Evolutionary conservation across 2,797 vertebrate species (phyloP).

Genomic region (Muscicapa striata): DNA sequence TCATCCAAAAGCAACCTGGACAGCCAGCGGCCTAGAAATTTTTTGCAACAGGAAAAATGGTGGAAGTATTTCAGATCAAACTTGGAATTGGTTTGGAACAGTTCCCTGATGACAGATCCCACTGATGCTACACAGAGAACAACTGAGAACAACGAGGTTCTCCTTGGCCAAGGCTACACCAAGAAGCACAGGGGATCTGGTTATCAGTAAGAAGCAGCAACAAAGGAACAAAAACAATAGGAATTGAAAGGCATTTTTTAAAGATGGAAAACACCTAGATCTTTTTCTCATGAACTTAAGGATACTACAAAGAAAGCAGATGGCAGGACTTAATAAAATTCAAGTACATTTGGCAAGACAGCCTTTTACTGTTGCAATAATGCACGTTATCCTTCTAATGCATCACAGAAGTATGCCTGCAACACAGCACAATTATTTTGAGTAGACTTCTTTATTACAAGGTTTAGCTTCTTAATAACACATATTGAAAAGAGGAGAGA

Average conservation of each 20-base stretch:
- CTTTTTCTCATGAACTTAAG: slow-evolving; percentile 1
- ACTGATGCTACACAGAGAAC: not conserved
- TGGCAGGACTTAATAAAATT: slow-evolving; percentile 49
- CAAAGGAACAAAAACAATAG: not conserved
- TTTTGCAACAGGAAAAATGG: not conserved
- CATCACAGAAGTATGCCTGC: not conserved
- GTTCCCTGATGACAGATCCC: not conserved
- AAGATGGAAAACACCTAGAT: not conserved
- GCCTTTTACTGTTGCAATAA: slow-evolving; percentile 10
- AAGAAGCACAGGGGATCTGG: not conserved
- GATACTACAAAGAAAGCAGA: slow-evolving; percentile 36
- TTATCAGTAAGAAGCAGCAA: not conserved
- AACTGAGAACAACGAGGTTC: not conserved
- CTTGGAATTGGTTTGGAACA: not conserved
- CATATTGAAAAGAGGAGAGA: not conserved
- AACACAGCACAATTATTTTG: not conserved
- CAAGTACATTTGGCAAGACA: slow-evolving; percentile 36
- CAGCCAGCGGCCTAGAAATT: not conserved
- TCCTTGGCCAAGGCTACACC: rapidly evolving
- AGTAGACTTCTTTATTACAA: not conserved
- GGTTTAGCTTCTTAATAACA: slow-evolving; percentile 3
- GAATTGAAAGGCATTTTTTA: not conserved
- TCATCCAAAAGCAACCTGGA: slow-evolving; percentile 7
- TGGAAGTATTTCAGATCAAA: not conserved
- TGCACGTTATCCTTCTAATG: not conserved